These are phyloP conservation scores for Phymatocera aterrima DNA, from an alignment of 2,888 invertebrate species.

Conservation along the genomic window DNA sequence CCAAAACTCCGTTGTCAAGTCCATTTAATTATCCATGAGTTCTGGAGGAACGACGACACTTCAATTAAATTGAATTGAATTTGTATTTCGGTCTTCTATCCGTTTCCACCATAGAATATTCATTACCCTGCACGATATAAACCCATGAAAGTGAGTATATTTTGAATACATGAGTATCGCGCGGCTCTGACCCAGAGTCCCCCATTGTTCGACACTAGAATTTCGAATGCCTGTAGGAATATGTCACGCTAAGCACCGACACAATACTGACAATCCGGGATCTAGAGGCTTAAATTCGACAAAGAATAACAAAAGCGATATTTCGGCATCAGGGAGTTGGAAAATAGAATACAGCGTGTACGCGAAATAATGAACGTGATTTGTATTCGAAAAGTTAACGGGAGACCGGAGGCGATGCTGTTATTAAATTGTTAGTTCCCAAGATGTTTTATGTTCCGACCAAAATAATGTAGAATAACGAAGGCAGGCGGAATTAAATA, in stretches of 20 bases:
- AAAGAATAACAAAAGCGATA: not conserved
- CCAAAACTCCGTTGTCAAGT: no score
- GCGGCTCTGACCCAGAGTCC: no score
- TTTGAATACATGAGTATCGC: no score
- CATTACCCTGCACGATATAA: no score
- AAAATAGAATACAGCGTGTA: not conserved
- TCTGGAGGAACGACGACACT: no score
- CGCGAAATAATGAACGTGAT: not conserved
- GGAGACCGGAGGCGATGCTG: not conserved
- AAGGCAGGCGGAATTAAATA: no score
- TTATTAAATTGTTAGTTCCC: conserved; percentile 1
- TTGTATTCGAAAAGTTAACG: conserved; percentile 17
- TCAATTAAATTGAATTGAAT: no score
- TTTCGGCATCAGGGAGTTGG: not conserved
- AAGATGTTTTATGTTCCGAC: not conserved
- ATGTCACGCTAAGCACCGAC: not conserved
- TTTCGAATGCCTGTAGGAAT: not conserved
- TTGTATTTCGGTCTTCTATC: no score
- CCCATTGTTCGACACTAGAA: no score
- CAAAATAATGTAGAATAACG: not conserved
- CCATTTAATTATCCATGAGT: no score
- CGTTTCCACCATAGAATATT: no score
- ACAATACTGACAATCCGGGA: not conserved
- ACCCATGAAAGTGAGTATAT: no score
- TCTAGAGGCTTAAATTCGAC: not conserved